Evolutionary conservation across 1,140 invertebrate genomes (phyloP), one percentile per base, ranked within the genome.

Genomic region (Drosophila watanabei): DNA sequence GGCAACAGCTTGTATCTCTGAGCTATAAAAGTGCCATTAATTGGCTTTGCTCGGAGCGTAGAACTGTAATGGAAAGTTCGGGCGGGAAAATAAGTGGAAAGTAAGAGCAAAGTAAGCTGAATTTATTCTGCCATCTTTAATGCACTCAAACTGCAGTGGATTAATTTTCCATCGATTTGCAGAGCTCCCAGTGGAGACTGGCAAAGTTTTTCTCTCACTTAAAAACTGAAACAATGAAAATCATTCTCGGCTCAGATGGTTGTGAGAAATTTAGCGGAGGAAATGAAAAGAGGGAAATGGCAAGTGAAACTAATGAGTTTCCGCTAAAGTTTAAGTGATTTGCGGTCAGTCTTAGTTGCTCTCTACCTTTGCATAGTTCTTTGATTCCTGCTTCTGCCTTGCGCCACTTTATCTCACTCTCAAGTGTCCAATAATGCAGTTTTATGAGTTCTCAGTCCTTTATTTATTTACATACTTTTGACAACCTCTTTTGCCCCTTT

Each of bases 281-380:
- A 33, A 68, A 66, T 60, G 11, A 33, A 33, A 39, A 13, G 14
- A 18, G 68, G 45, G 28, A 60, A 58, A 39, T 66, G 48, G 35
- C 62, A 69, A 80, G 30, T 46, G 62, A 82, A 80, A 80, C 84
- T 87, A 87, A 87, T 87, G 84, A 87, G 84, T 83, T 87, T 83
- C 76, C 68, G 79, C 39, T 41, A 54, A 63, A 82, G 45, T 80
- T 82, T 70, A 80, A 87, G 80, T 87, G 83, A 79, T 87, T 87
- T 87, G 83, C 54, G 63, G 84, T 70, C 64, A 66, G 56, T 49
- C 61, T 14, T 54, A 63, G 33, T 24, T 58, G 43, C 41, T 35
- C 16, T 61, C 16, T 61, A 48, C 60, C 71, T 75, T 60, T 54
- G 37, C 24, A 45, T 32, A 33, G 28, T 35, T 18, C 48, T 46